Evolutionary conservation across 92 coral and sea anemone species (phyloP), one percentile per base, ranked within the genome.

Genomic region (Metridium senile): DNA sequence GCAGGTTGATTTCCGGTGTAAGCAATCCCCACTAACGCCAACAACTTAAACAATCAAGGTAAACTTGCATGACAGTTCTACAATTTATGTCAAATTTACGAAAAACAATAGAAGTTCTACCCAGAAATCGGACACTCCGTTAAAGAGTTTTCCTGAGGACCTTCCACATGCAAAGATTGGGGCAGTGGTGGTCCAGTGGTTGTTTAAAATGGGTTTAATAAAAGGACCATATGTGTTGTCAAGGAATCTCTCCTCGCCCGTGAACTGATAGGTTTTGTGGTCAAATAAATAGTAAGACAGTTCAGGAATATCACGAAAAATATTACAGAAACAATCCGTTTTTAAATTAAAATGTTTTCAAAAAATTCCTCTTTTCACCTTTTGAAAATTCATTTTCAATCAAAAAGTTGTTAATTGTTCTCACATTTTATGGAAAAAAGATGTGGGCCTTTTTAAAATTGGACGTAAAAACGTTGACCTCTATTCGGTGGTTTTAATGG

Each of bases 1-100:
- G 76, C 65, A 72, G 76, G 76, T 72, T 72, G 64, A 58, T 54
- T 72, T 72, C 76, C 76, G 76, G 76, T 72, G 39, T 72, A 33
- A 72, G 17, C 76, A 16, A 72, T 56, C 76, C 76, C 33, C 76
- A 29, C 59, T 11, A 68, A 54, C 43, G 0, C 65, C 58, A 30
- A 54, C 52, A 29, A 3, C 23, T 70, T 43, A 33, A 43, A n/a
- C n/a, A n/a, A 43, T 26, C 46, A 47, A 11, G 33, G 27, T 19
- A 20, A 47, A n/a, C 8, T 45, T 32, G n/a, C n/a, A n/a, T 70
- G 74, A 70, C 74, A 70, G 32, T 35, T 31, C 30, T 26, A 43
- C 34, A 56, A 70, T 26, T 43, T 51, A n/a, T 70, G 74, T 45
- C 64, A 72, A 53, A 71, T 10, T 28, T 54, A 18, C 31, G 21